Evolutionary conservation across 2,888 invertebrate genomes (phyloP).

Genomic region (Lottia scabra): DNA sequence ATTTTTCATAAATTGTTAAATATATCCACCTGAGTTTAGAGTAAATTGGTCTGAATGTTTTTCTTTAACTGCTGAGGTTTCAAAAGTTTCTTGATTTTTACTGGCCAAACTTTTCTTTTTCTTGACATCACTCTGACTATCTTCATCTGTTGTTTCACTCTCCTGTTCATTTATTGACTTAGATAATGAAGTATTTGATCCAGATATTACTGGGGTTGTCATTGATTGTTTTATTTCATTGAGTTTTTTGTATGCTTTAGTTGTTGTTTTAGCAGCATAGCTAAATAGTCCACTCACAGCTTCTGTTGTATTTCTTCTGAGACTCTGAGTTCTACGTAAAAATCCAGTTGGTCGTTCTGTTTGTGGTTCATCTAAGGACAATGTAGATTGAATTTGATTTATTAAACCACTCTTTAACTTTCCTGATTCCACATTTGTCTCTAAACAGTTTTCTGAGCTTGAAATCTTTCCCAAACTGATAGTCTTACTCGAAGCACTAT

Average conservation of each 20-base stretch:
- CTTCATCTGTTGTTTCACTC: conserved; percentile 41
- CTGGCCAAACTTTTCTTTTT: conserved; percentile 25
- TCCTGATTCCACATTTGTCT: conserved; percentile 17
- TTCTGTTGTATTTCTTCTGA: conserved; percentile 44
- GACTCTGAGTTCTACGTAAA: conserved; percentile 36
- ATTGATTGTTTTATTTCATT: conserved; percentile 64
- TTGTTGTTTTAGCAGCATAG: conserved; percentile 50
- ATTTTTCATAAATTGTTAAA: too few species aligned
- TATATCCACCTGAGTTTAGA: conserved; percentile 14
- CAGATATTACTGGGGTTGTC: conserved; percentile 53
- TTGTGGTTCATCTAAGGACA: conserved; percentile 39
- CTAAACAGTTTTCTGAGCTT: conserved; percentile 49
- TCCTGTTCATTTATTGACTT: conserved; percentile 48
- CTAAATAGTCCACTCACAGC: conserved; percentile 55
- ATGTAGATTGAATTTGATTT: conserved; percentile 34
- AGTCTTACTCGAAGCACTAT: conserved; percentile 33
- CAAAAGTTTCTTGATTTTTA: conserved; percentile 40
- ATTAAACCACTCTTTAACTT: conserved; percentile 16
- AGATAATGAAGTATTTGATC: conserved; percentile 45
- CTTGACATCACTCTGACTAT: conserved; percentile 24
- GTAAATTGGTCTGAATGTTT: conserved; percentile 24
- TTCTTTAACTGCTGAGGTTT: conserved; percentile 21
- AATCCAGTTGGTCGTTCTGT: conserved; percentile 30
- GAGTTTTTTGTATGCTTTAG: conserved; percentile 56
- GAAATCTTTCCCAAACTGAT: conserved; percentile 46